phyloP scores from a whole-genome alignment of 2,888 invertebrate genomes.

The Anthophora plumipes region DNA sequence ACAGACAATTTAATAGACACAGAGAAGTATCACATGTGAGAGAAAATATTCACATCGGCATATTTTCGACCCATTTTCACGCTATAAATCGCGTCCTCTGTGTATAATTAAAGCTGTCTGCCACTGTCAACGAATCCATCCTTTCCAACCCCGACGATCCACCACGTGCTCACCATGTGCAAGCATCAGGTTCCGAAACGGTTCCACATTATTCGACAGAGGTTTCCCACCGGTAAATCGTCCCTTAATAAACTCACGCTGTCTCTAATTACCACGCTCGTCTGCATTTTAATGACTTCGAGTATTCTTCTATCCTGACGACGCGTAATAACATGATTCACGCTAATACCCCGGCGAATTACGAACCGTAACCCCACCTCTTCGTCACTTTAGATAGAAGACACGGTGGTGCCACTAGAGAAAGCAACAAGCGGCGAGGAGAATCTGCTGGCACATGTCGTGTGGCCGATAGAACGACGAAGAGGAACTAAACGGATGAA shows the following conservation, averaged over 20 bases:
- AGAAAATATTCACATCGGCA: too few species aligned
- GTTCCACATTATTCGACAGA: neutral
- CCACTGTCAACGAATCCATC: conserved; percentile 4
- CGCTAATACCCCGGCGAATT: conserved; percentile 26
- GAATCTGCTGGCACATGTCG: neutral
- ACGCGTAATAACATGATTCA: conserved; percentile 34
- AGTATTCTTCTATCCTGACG: conserved; percentile 9
- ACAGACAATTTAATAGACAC: too few species aligned
- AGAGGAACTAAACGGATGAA: conserved; percentile 1
- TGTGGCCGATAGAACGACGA: neutral
- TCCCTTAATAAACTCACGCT: conserved; percentile 22
- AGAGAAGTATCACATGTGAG: neutral
- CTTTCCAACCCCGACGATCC: neutral
- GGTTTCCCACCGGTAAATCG: conserved; percentile 8
- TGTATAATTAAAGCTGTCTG: neutral
- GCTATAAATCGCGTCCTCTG: neutral
- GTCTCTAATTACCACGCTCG: conserved; percentile 25
- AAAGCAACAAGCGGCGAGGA: neutral
- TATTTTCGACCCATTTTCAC: neutral
- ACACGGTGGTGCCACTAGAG: neutral
- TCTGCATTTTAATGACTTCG: conserved; percentile 17
- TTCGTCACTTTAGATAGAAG: neutral
- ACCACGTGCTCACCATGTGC: conserved; percentile 16
- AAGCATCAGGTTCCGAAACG: neutral
- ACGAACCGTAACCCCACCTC: neutral